A percentile compares a stretch with the other conserved stretches of the same genome.
Conservation (phyloP, 92 coral and sea anemone genomes). For the Actinostola sp. region DNA sequence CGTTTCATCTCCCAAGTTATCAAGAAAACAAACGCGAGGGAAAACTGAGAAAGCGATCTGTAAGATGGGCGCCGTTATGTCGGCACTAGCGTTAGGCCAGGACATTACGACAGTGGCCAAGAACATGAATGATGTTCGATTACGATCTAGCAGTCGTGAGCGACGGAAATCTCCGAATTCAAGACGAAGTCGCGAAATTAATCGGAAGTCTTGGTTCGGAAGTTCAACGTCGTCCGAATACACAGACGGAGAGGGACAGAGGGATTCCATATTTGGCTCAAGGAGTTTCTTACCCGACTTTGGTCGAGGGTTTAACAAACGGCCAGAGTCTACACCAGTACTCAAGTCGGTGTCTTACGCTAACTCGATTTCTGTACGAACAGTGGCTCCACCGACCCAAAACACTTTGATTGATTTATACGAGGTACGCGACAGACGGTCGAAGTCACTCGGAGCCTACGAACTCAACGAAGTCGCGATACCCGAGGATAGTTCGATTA, state of each 20-base stretch:
- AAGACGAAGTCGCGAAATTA: conserved; percentile 77
- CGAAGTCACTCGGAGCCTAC: conserved; percentile 73
- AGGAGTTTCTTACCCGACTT: conserved; percentile 29
- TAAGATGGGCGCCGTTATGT: conserved; percentile 54
- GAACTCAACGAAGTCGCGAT: conserved; percentile 59
- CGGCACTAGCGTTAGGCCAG: conserved; percentile 55
- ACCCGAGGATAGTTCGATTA: conserved; percentile 46
- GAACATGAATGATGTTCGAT: conserved; percentile 54
- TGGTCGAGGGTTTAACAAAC: conserved; percentile 55
- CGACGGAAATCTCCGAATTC: conserved; percentile 71
- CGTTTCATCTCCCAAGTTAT: conserved; percentile 42
- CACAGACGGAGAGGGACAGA: conserved; percentile 21
- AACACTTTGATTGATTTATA: conserved; percentile 67
- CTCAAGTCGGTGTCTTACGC: conserved; percentile 74
- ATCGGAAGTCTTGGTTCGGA: conserved; percentile 72
- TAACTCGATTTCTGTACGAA: conserved; percentile 39
- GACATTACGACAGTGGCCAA: conserved; percentile 50
- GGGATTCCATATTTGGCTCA: conserved; percentile 32
- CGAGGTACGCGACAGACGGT: conserved; percentile 72
- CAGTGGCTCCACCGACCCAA: conserved; percentile 28
- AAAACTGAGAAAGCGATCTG: conserved; percentile 62
- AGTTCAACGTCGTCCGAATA: conserved; percentile 71
- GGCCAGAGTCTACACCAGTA: conserved; percentile 89
- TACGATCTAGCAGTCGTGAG: conserved; percentile 56
- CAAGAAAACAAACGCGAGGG: conserved; percentile 43